Evolutionary conservation across 2,797 vertebrate genomes (phyloP), one percentile per base, ranked within the genome.

Genomic region (Zenarchopterus dispar): DNA sequence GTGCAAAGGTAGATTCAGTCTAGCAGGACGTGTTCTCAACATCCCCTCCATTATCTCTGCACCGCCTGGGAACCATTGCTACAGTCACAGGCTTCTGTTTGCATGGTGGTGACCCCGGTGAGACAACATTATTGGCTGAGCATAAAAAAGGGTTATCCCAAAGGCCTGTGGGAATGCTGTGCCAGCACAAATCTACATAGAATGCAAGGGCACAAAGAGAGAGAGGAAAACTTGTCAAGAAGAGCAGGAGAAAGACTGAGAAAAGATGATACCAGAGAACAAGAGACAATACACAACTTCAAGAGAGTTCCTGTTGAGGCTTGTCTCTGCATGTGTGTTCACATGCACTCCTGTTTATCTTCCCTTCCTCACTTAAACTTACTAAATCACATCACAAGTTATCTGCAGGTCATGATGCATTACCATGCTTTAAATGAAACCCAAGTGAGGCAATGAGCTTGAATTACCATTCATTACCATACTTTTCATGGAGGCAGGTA

Each of bases 381-480:
- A 73, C 67, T 7, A 64, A 80, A 80, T 75, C 76, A 46, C 71
- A 76, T 78, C 70, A 22, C 28, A 76, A 64, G 63, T 79, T 68
- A 71, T 73, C 69, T 64, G 72, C 74, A 52, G 84, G 84, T 80
- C 80, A 73, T 31, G 63, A 68, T 63, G 70, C 63, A 78, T 78
- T 51, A 56, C 21, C 54, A 49, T 57, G 59, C 44, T 84, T 76
- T 84, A 77, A 87, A 88, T 78, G 44, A 66, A 79, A 67, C 56
- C 66, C 50, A 73, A 71, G 54, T 67, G 52, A 71, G 44, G 33
- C 31, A 52, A 64, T 67, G 50, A 70, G 56, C 58, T 73, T 41
- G 36, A 70, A 82, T 89, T 81, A 80, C 13, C 75, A 85, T 82
- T 72, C 43, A 84, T 85, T 82, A 78, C 15, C 81, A 81, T 85